Evolutionary conservation across 2,113 vertebrate genomes (phyloP).

Genomic region (Orthonyx spaldingii): DNA sequence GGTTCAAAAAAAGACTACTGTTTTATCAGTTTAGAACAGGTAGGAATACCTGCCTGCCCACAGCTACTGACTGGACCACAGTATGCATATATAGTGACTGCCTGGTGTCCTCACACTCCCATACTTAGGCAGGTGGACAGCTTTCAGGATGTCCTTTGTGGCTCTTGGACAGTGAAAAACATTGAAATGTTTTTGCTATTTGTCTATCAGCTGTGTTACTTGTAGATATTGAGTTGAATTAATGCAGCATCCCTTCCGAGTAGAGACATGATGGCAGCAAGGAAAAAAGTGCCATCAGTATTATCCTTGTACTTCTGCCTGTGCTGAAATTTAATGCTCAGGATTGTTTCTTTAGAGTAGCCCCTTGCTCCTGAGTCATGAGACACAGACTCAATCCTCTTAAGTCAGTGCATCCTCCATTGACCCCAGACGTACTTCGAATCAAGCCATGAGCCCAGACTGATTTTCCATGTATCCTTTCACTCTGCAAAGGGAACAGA

Average conservation of each 20-base stretch:
- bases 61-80: neutral
- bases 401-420: neutral
- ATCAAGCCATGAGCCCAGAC: neutral
- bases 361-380: neutral
- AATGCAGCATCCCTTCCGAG: neutral
- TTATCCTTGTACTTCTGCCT: neutral
- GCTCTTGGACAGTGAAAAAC: neutral
- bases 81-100: neutral
- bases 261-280: neutral
- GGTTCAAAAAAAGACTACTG: fast-evolving
- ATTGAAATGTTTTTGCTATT: neutral
- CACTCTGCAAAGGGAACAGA: neutral
- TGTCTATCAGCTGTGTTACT: neutral
- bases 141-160: neutral
- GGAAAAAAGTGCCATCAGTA: neutral
- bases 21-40: neutral
- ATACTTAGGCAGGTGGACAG: neutral
- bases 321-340: neutral
- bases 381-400: neutral
- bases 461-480: neutral
- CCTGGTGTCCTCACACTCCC: neutral
- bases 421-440: neutral
- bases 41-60: neutral
- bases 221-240: neutral
- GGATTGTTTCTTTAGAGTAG: neutral